Evolutionary conservation across 1,140 invertebrate species (phyloP).

Genomic region (Hyles vespertilio): DNA sequence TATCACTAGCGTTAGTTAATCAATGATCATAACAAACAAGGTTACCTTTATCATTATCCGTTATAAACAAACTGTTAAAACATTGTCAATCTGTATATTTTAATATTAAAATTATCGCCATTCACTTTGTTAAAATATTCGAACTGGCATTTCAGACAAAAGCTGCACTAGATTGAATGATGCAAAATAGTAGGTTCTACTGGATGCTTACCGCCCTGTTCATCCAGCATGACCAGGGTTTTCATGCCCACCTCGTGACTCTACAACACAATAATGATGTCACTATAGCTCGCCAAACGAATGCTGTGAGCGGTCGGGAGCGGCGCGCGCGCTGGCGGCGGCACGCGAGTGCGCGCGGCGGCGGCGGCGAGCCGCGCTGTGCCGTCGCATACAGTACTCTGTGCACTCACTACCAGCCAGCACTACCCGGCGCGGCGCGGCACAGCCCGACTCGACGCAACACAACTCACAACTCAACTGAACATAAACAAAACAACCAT

Average conservation of each 20-base stretch:
- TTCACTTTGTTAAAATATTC: conserved; percentile 59
- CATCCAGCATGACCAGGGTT: conserved; percentile 95
- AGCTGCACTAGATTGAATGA: conserved; percentile 70
- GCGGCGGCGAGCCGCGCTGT: conserved; percentile 28
- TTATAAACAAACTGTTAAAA: conserved; percentile 64
- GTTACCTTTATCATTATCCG: conserved; percentile 66
- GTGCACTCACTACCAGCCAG: not conserved
- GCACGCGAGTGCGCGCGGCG: conserved; percentile 23
- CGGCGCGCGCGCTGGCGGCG: conserved; percentile 37
- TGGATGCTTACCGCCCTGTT: conserved; percentile 94
- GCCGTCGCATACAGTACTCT: not conserved
- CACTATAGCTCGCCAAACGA: conserved; percentile 72
- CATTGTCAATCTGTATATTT: conserved; percentile 49
- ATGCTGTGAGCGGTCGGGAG: conserved; percentile 49
- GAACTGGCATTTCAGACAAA: conserved; percentile 65
- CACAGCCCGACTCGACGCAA: conserved; percentile 44
- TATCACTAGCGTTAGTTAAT: conserved; percentile 53
- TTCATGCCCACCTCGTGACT: conserved; percentile 96
- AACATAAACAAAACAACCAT: conserved; percentile 62
- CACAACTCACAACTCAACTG: conserved; percentile 67
- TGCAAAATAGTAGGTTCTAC: conserved; percentile 67
- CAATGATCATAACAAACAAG: conserved; percentile 48
- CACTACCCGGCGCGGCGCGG: no score
- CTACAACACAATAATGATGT: conserved; percentile 84
- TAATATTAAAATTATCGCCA: conserved; percentile 49